phyloP scores from a whole-genome alignment of 2,888 invertebrate species.

The Eristalis intricaria region DNA sequence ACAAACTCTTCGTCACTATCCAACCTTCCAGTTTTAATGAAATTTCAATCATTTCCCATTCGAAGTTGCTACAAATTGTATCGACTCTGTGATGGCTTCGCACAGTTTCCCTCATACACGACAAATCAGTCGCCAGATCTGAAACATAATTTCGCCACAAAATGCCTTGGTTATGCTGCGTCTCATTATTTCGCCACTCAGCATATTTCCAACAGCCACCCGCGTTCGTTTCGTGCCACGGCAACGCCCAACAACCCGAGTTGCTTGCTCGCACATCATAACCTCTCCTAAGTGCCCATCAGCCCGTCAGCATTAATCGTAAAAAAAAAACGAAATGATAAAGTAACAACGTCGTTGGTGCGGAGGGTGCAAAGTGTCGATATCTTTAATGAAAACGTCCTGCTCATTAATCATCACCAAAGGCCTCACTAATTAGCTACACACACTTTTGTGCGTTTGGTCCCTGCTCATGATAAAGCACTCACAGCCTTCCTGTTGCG shows the following conservation, averaged over 20 bases:
- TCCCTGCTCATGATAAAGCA: background rate
- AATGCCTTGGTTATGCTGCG: background rate
- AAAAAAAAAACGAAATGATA: background rate
- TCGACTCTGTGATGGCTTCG: too few species aligned
- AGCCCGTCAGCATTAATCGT: background rate
- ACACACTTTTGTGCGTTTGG: background rate
- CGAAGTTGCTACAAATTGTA: too few species aligned
- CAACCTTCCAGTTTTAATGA: too few species aligned
- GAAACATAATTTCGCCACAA: background rate
- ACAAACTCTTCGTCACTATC: too few species aligned
- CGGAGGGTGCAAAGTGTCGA: background rate
- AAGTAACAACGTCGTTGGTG: background rate
- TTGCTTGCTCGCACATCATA: background rate
- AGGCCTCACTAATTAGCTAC: slow-evolving; percentile 5
- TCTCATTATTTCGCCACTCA: background rate
- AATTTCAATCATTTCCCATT: too few species aligned
- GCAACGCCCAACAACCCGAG: background rate
- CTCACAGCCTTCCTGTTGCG: slow-evolving; percentile 2
- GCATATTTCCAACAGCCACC: background rate
- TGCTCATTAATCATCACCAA: slow-evolving; percentile 8
- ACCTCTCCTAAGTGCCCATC: background rate
- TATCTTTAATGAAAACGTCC: background rate
- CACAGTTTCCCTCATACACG: background rate
- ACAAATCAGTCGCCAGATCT: background rate
- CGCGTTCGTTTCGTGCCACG: background rate